Base-by-base conservation (phyloP, 2,888 invertebrate genomes). In the Acanthococcus lagerstroemiae region DNA sequence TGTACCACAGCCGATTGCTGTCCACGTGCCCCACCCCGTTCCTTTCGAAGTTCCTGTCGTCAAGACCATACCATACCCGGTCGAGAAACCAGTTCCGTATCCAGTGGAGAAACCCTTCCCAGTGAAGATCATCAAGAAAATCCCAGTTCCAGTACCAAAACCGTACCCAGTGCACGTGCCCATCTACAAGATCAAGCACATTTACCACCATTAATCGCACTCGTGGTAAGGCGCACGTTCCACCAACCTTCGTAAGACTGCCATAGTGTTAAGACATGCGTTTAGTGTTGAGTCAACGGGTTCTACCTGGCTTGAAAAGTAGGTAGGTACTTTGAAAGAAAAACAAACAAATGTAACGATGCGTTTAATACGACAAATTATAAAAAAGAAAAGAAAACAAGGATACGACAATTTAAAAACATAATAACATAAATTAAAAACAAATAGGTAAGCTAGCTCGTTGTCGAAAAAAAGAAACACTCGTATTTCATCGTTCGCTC, bases 71-170 rank as follows among this genome's bases (percentile, higher is more conserved):
- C 56, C 66, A 48, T 66, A 57, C 37, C 57, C 66, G 4, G 66
- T 66, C 1, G 66, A 66, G 24, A 66, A 50, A 50, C 56, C 66
- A 3, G 67, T 71, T 15, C 71, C 72, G 3, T 69, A 69, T 25
- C 69, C 69, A 6, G 68, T 66, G 17, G 65, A 66, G 19, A 65
- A 60, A 48, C 68, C 66, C 22, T 55, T 60, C 50, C 89, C 89
- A 0, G 84, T 85, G 73, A 84, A 88, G 5, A 85, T 89, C 0
- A 68, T 68, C 46, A 71, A 73, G n/a, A 72, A 73, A 68, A 72
- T 72, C 83, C 86, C 72, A 30, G 70, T 72, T n/a, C 88, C 83
- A 45, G 82, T 83, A 74, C 72, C 71, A 71, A 86, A 89, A 27
- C 85, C 73, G 17, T 72, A 73, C 7, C 84, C 84, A 67, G 72